Percentiles rank a stretch among this genome's conserved stretches.
These are phyloP conservation scores for Drosophila biarmipes DNA, from an alignment of 1,140 invertebrate genomes.

Conservation along the genomic window DNA sequence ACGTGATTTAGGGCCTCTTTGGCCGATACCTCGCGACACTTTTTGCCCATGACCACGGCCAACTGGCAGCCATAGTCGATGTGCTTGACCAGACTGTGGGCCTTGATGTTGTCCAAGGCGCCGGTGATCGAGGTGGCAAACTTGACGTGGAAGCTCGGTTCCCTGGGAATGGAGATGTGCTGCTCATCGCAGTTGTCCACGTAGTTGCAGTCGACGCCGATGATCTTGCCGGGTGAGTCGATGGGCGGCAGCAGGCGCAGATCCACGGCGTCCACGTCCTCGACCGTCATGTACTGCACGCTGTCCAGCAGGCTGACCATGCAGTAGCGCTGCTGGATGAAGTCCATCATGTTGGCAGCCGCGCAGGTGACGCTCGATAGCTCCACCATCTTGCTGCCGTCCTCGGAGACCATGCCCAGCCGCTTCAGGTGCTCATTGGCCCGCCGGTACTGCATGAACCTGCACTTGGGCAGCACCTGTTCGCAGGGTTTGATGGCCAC, in stretches of 20 bases:
- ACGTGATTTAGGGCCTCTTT: slow-evolving; percentile 90
- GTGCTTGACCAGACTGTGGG: slow-evolving; percentile 47
- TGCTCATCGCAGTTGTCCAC: slow-evolving; percentile 91
- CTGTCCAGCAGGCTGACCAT: slow-evolving; percentile 57
- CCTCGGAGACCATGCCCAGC: slow-evolving; percentile 74
- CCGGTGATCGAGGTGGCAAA: slow-evolving; percentile 91
- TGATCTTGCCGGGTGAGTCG: slow-evolving; percentile 89
- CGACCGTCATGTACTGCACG: slow-evolving; percentile 79
- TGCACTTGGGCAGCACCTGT: slow-evolving; percentile 47
- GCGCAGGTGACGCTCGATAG: slow-evolving; percentile 56
- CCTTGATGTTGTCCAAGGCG: slow-evolving; percentile 52
- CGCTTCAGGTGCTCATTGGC: slow-evolving; percentile 43
- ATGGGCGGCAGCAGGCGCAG: slow-evolving; percentile 88
- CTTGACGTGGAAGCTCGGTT: slow-evolving; percentile 92
- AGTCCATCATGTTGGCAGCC: slow-evolving; percentile 64
- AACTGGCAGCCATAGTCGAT: slow-evolving; percentile 90
- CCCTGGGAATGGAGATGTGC: slow-evolving; percentile 87
- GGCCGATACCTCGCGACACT: slow-evolving; percentile 88
- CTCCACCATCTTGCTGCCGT: slow-evolving; percentile 67
- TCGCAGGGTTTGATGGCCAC: neutral
- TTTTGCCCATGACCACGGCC: slow-evolving; percentile 93
- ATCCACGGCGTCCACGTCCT: slow-evolving; percentile 35
- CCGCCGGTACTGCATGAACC: slow-evolving; percentile 75
- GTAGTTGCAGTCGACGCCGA: slow-evolving; percentile 92
- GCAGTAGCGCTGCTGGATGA: slow-evolving; percentile 67